Conservation (phyloP, 2,888 invertebrate species). For the Dasysyrphus tricinctus region DNA sequence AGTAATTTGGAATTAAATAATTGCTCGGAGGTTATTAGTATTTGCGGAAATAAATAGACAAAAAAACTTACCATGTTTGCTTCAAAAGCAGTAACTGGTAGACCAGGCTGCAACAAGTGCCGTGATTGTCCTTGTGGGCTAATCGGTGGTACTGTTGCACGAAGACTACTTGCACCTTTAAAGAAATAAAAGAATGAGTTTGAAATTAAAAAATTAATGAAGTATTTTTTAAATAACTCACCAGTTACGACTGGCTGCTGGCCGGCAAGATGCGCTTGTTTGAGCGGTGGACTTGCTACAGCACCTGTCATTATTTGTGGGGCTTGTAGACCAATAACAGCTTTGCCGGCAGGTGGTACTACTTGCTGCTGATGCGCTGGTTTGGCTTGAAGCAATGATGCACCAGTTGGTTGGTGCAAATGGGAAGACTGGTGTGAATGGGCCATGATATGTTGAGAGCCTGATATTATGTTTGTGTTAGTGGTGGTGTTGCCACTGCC, state of each 20-base stretch:
- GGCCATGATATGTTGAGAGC: conserved; percentile 76
- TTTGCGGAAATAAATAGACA: background rate
- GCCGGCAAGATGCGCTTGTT: conserved; percentile 82
- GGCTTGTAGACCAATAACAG: conserved; percentile 81
- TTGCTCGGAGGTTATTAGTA: background rate
- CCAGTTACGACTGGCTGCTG: conserved; percentile 84
- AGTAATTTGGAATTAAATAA: conserved; percentile 20
- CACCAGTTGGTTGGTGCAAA: conserved; percentile 78
- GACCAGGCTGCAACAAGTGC: conserved; percentile 84
- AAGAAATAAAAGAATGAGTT: conserved; percentile 42
- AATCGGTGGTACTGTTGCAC: conserved; percentile 85
- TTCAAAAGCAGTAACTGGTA: conserved; percentile 87
- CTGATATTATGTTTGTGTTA: conserved; percentile 56
- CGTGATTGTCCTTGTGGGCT: conserved; percentile 86
- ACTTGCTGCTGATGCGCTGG: conserved; percentile 74
- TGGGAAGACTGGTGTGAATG: conserved; percentile 77
- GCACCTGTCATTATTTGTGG: conserved; percentile 85
- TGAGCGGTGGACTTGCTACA: conserved; percentile 85
- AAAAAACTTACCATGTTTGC: conserved; percentile 88
- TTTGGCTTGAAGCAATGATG: conserved; percentile 78
- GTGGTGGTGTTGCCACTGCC: conserved; percentile 49
- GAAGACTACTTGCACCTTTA: conserved; percentile 84
- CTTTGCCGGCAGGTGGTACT: conserved; percentile 77
- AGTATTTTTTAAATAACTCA: conserved; percentile 71
- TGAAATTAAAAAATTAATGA: background rate